phyloP scores from a whole-genome alignment of 2,888 invertebrate species.

The Rotaria magnacalcarata region DNA sequence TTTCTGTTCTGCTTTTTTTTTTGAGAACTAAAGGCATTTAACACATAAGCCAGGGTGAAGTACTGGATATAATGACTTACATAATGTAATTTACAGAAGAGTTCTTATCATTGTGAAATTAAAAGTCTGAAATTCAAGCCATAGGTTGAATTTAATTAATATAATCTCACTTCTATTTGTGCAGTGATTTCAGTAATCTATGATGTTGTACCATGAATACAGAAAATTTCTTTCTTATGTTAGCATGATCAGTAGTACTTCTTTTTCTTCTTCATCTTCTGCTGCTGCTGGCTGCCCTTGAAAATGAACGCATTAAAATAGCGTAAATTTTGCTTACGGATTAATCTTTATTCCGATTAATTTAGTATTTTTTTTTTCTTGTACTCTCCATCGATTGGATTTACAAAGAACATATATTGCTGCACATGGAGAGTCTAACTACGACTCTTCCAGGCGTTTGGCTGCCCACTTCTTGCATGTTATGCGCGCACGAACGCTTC shows the following conservation, averaged over 20 bases:
- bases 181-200: not conserved
- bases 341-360: not conserved
- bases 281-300: not conserved
- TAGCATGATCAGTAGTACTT: not conserved
- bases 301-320: slow-evolving; percentile 22
- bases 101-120: not conserved
- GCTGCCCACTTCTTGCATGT: slow-evolving; percentile 17
- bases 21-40: slow-evolving; percentile 14
- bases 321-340: slow-evolving; percentile 15
- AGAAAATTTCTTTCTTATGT: not conserved
- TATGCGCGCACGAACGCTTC: slow-evolving; percentile 28
- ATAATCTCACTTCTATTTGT: slow-evolving; percentile 17
- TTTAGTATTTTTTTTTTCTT: not conserved
- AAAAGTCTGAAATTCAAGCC: not conserved
- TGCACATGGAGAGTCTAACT: slow-evolving; percentile 24
- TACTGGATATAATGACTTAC: not conserved
- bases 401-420: slow-evolving; percentile 17
- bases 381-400: not conserved
- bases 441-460: slow-evolving; percentile 27
- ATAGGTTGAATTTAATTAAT: slow-evolving; percentile 7
- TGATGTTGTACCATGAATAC: not conserved
- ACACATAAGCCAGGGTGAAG: not conserved
- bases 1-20: not conserved
- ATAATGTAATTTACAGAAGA: not conserved
- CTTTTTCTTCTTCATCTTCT: not conserved